Evolutionary conservation across 2,888 invertebrate genomes (phyloP), one percentile per base, ranked within the genome.

Genomic region (Megamerina dolium): DNA sequence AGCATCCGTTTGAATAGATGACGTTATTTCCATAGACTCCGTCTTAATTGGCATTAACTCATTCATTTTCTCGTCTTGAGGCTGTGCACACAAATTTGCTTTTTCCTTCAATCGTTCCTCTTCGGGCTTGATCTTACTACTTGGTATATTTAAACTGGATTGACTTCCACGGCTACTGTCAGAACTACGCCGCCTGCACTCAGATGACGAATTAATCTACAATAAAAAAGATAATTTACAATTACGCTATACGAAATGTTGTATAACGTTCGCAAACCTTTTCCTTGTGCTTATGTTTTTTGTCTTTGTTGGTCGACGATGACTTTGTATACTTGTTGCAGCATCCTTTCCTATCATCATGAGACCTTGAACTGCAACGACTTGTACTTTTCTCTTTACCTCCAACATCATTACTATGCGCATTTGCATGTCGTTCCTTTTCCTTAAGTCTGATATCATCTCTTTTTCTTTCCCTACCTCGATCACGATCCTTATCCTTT

Each of bases 401-500:
- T 36, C 30, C 46, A 10, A 39, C 49, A 29, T 53, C 46, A 38
- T 47, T 41, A 39, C 32, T 38, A 36, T 43, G 43, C 13, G 23
- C 49, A 16, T 30, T 51, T 17, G 12, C 8, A 20, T 30, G 9
- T 4, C 19, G 36, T 32, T 39, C 38, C 17, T 39, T 41, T 13
- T 46, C 45, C 16, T 35, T 34, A 9, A 5, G n/a, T 35, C 13
- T 35, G 12, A 20, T 21, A n/a, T n/a, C 12, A 27, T 36, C 44
- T 35, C 52, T 61, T 43, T 56, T 56, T 38, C 56, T 57, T 36
- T 57, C 60, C 18, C 55, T 49, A 27, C 58, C 57, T 21, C 56
- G 55, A 32, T 63, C 61, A 16, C 64, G 62, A 48, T 70, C 65
- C 49, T 65, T 68, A 49, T 69, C 70, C 58, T 67, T 71, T 49